Conservation (phyloP, 2,797 vertebrate species). For the Scomberomorus guttatus region DNA sequence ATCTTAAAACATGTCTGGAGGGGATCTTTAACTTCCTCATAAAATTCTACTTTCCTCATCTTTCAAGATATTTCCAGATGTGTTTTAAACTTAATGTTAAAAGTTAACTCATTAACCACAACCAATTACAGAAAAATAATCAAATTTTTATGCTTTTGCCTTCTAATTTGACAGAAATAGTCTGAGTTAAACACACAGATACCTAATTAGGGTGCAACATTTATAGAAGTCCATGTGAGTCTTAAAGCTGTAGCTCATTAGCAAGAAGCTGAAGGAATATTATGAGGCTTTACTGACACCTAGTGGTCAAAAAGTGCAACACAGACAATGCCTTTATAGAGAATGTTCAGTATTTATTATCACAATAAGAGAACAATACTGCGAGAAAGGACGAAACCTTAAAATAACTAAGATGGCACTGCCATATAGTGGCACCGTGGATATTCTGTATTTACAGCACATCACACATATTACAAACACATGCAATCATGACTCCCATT, state of each 20-base stretch:
- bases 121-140: background rate
- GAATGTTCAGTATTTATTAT: constrained; percentile 73
- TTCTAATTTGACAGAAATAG: constrained; percentile 21
- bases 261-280: background rate
- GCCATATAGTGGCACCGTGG: constrained; percentile 31
- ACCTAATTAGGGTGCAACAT: constrained; percentile 16
- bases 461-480: constrained; percentile 58
- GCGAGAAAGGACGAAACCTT: constrained; percentile 28
- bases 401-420: constrained; percentile 52
- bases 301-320: constrained; percentile 52
- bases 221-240: background rate
- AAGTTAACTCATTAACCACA: background rate
- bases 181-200: constrained; percentile 19
- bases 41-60: background rate
- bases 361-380: constrained; percentile 72
- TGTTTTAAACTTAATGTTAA: background rate
- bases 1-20: too few species aligned
- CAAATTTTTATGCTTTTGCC: background rate
- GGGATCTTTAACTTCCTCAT: background rate
- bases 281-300: constrained; percentile 61
- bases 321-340: constrained; percentile 23
- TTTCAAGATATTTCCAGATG: background rate
- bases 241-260: constrained; percentile 13
- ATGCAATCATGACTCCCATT: constrained; percentile 44
- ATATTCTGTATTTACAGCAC: constrained; percentile 65